phyloP scores from a whole-genome alignment of 2,797 vertebrate genomes.

The Galago senegalensis region DNA sequence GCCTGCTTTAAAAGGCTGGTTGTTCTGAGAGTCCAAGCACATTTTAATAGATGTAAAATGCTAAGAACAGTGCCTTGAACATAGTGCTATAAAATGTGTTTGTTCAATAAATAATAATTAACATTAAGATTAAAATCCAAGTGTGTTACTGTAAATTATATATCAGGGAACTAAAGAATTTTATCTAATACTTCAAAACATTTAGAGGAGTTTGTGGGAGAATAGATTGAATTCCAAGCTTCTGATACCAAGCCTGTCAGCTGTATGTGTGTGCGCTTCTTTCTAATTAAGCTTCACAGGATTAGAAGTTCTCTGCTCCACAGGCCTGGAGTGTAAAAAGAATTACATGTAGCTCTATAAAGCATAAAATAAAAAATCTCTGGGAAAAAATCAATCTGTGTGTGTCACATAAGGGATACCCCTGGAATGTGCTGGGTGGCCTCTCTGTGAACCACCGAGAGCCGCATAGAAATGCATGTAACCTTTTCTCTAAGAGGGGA shows the following conservation, averaged over 20 bases:
- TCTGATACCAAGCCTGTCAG: not conserved
- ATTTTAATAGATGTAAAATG: not conserved
- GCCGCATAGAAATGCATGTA: not conserved
- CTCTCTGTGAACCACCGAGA: not conserved
- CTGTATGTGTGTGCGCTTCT: not conserved
- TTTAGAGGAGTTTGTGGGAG: not conserved
- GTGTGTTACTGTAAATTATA: not conserved
- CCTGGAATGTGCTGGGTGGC: not conserved
- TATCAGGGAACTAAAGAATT: not conserved
- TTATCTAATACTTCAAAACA: not conserved
- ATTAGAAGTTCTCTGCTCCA: constrained; percentile 5
- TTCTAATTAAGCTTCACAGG: not conserved
- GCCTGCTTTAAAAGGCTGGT: not conserved
- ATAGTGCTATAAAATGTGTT: not conserved
- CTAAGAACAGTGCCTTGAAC: not conserved
- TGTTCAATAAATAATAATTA: not conserved
- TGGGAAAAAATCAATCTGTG: not conserved
- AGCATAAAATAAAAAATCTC: not conserved
- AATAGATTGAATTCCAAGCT: not conserved
- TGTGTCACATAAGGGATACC: not conserved
- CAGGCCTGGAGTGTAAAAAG: not conserved
- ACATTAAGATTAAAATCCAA: not conserved
- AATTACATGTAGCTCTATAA: not conserved
- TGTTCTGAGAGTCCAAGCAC: not conserved
- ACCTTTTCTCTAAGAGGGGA: constrained; percentile 26